A percentile compares a stretch with the other conserved stretches of the same genome.
Conservation (phyloP, 2,113 vertebrate species). For the Clupea harengus region DNA sequence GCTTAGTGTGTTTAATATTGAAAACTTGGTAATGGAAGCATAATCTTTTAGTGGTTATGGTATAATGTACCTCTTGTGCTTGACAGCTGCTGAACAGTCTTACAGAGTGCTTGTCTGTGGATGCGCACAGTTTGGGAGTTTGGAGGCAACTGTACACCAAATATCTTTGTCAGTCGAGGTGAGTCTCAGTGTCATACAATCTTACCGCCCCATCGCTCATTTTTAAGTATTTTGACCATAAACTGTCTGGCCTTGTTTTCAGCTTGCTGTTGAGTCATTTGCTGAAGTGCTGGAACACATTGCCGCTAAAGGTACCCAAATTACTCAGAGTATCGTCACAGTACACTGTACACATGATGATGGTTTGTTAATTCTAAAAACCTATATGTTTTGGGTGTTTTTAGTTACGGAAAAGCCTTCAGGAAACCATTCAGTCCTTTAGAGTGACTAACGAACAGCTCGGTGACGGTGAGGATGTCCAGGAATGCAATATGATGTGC, state of each 20-base stretch:
- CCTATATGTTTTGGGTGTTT: background rate
- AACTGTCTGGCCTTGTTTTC: background rate
- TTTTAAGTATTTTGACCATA: background rate
- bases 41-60: background rate
- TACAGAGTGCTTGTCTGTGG: conserved; percentile 84
- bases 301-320: conserved; percentile 78
- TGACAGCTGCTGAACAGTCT: conserved; percentile 84
- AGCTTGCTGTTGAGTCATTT: conserved; percentile 89
- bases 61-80: background rate
- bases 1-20: background rate
- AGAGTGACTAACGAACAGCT: conserved; percentile 89
- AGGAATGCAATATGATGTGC: conserved; percentile 75
- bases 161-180: conserved; percentile 92
- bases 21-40: background rate
- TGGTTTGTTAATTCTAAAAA: background rate
- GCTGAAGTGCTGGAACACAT: conserved; percentile 75
- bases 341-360: background rate
- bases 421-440: conserved; percentile 87
- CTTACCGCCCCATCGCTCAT: background rate
- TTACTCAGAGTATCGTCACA: background rate
- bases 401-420: conserved; percentile 81
- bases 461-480: conserved; percentile 61
- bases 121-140: conserved; percentile 82
- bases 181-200: background rate
- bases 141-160: conserved; percentile 95